Evolutionary conservation across 1,140 invertebrate species (phyloP), one percentile per base, ranked within the genome.

Genomic region (Protaetia brevitarsis): DNA sequence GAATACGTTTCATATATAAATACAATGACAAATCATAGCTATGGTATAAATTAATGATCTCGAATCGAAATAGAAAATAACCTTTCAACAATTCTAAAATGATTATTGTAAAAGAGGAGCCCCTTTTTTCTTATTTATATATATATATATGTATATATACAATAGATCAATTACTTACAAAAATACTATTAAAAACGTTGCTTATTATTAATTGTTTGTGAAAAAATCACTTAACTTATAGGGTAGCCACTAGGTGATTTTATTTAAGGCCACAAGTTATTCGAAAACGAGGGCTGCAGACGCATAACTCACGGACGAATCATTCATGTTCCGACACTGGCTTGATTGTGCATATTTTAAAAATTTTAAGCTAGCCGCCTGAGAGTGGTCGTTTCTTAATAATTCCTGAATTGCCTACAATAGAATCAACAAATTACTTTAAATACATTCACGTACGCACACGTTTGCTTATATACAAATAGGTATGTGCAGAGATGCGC

Each of bases 291-390:
- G 85, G 31, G 95, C 92, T 73, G 94, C 97, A 69, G 97, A 92
- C 45, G 97, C 97, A 80, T 99, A 99, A 74, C 95, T 98, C 34
- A 99, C 97, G 37, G 96, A 98, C 2, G 96, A 99, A 79, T 99
- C 97, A 64, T 88, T 88, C 81, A 88, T 88, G 66, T 85, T 89
- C 69, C 86, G 84, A 79, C 95, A 98, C 77, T 96, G 89, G 71
- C 90, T 97, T 16, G 95, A 98, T 82, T 98, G 96, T 64, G 94
- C 93, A 82, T 98, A 98, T 74, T 97, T 94, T 1, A 98, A 81
- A 81, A 98, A 98, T 78, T 96, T 96, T 73, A 98, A 80, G 66
- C 87, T 88, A 83, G 95, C 88, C 72, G 85, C 88, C 69, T 88
- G 85, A 71, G 80, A 85, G 83, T 81, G 88, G 66, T 79, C 84